A percentile compares a stretch with the other conserved stretches of the same genome.
phyloP scores from a whole-genome alignment of 1,140 invertebrate species.

The Cephus cinctus region DNA sequence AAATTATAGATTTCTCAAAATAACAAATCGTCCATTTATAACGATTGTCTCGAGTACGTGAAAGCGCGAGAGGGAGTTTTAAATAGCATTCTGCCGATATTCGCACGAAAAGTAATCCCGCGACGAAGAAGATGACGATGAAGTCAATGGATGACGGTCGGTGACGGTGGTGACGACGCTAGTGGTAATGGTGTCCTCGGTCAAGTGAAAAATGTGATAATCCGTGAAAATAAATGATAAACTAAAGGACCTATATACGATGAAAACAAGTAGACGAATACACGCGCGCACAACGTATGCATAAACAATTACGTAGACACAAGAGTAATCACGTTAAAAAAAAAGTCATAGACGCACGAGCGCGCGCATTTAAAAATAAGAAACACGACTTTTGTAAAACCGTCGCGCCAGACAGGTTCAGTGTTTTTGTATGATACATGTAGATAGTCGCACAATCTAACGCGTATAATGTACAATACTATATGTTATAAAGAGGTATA shows the following conservation, averaged over 20 bases:
- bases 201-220: constrained; percentile 50
- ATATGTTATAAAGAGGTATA: constrained; percentile 49
- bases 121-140: too few relatives aligned
- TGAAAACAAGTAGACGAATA: neutral
- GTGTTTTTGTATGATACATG: constrained; percentile 51
- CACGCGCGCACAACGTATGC: neutral
- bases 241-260: too few relatives aligned
- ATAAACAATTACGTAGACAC: constrained; percentile 6
- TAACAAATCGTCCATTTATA: too few relatives aligned
- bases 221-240: constrained; percentile 34
- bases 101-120: too few relatives aligned
- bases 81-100: too few relatives aligned
- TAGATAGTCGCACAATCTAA: constrained; percentile 52
- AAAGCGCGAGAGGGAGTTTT: too few relatives aligned
- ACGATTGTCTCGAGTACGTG: too few relatives aligned
- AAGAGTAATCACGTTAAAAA: constrained; percentile 12
- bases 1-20: too few relatives aligned
- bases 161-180: too few relatives aligned
- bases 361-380: neutral
- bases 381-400: constrained; percentile 13
- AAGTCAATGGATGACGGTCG: too few relatives aligned
- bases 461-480: constrained; percentile 48
- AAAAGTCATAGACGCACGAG: constrained; percentile 2
- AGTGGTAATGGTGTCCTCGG: constrained; percentile 22
- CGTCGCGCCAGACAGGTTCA: constrained; percentile 25